Evolutionary conservation across 2,797 vertebrate species (phyloP), one percentile per base, ranked within the genome.

Genomic region (Intellagama lesueurii): DNA sequence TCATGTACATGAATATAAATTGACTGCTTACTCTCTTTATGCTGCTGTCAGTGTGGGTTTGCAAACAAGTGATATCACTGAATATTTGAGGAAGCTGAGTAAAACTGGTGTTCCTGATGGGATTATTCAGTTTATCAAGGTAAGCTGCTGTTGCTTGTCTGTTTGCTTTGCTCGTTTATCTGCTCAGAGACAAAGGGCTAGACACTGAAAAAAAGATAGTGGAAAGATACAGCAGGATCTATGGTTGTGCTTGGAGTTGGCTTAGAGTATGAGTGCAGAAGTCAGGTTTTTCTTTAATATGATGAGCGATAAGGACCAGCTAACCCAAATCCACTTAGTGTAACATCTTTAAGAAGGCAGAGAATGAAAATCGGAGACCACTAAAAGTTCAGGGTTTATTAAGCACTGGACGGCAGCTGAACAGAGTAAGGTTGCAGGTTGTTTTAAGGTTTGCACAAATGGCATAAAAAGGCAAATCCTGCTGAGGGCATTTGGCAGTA

Each of bases 111-210:
- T 99, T 40, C 99, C 99, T 0, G 98, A 99, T 40, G 99, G 99
- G 83, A 99, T 99, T 35, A 94, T 99, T 86, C 98, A 99, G 95
- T 99, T 99, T 92, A 99, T 99, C 90, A 98, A 99, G 98, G 99
- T 98, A 92, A 91, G 91, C 64, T 76, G 60, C 64, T 4, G 35
- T 52, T 81, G 72, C 0, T 22, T 22, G n/a, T 60, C 19, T 75
- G 28, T 72, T 16, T 60, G 1, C 70, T 0, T 5, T 83, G 56
- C 5, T 66, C 3, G 44, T 85, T 26, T 60, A 40, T 30, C n/a
- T 56, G 2, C 47, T 80, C 83, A 78, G 47, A 81, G 64, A 79
- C 60, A 56, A n/a, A 89, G 68, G 7, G 11, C 24, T 88, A 6
- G 64, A 44, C 19, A 19, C 9, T 84, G 28, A 9, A 4, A 14